Percentiles rank a stretch among this genome's conserved stretches.
phyloP scores from a whole-genome alignment of 2,113 vertebrate genomes.

The Mus spicilegus region DNA sequence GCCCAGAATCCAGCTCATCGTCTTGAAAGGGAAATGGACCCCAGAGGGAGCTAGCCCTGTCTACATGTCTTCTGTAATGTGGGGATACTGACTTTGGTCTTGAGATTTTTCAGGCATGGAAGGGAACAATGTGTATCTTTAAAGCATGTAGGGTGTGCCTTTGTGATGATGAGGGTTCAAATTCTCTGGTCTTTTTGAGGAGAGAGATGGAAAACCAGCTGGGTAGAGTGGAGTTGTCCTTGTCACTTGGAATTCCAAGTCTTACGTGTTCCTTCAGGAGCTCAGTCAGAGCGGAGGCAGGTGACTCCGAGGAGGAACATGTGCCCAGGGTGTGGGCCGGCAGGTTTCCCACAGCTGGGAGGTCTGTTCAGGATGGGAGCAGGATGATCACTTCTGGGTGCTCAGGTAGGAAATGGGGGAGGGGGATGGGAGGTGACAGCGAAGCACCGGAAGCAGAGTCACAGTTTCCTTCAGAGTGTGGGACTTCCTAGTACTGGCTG shows the following conservation, averaged over 20 bases:
- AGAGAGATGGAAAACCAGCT: too few relatives aligned
- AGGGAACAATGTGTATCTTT: too few relatives aligned
- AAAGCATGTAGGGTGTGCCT: too few relatives aligned
- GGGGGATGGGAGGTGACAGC: not conserved
- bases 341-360: accelerated
- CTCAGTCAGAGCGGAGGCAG: not conserved
- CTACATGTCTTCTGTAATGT: too few relatives aligned
- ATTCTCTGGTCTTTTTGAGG: accelerated
- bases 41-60: not conserved
- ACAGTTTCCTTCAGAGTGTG: too few relatives aligned
- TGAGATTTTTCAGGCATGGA: not conserved
- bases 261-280: not conserved
- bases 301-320: not conserved
- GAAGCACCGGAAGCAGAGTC: not conserved
- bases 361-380: accelerated
- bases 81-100: not conserved
- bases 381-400: not conserved
- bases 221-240: not conserved
- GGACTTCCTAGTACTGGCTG: not conserved
- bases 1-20: not conserved
- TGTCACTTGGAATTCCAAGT: not conserved
- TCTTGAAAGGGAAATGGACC: not conserved
- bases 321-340: not conserved
- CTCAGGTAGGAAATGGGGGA: not conserved
- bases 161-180: not conserved